Conservation (phyloP, 2,113 vertebrate genomes). For the Scytalopus superciliaris region DNA sequence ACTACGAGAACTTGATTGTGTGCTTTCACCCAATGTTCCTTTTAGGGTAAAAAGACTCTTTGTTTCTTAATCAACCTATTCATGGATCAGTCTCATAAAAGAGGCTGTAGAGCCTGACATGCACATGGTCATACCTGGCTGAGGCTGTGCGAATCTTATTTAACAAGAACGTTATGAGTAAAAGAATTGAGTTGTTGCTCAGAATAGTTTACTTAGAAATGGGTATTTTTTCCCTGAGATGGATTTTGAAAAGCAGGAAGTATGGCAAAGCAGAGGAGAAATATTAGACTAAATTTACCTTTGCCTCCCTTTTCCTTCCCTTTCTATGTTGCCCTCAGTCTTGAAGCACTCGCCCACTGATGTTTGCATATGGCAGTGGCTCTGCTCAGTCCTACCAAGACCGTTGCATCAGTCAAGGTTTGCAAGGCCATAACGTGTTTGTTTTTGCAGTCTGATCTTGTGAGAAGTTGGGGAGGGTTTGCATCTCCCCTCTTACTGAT, state of each 20-base stretch:
- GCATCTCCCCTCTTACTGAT: not conserved
- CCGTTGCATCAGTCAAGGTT: not conserved
- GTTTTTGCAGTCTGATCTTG: not conserved
- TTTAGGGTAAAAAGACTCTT: not conserved
- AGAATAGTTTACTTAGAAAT: not conserved
- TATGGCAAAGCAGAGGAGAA: not conserved
- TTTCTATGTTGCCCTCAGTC: not conserved
- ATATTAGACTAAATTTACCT: not conserved
- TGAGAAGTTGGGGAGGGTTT: not conserved
- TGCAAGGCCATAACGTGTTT: not conserved
- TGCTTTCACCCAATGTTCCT: not conserved
- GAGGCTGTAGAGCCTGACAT: not conserved
- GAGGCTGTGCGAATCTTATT: not conserved
- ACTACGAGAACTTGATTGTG: not conserved
- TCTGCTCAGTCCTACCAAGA: not conserved
- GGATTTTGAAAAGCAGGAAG: not conserved
- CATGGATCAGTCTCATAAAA: not conserved
- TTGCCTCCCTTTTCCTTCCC: not conserved
- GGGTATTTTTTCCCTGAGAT: not conserved
- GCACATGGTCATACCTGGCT: not conserved
- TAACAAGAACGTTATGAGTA: not conserved
- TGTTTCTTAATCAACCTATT: slow-evolving; percentile 10
- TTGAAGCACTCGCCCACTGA: not conserved
- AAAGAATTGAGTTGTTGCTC: not conserved
- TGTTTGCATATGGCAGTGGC: not conserved